Evolutionary conservation across 2,888 invertebrate genomes (phyloP).

Genomic region (Drosophila colorata): DNA sequence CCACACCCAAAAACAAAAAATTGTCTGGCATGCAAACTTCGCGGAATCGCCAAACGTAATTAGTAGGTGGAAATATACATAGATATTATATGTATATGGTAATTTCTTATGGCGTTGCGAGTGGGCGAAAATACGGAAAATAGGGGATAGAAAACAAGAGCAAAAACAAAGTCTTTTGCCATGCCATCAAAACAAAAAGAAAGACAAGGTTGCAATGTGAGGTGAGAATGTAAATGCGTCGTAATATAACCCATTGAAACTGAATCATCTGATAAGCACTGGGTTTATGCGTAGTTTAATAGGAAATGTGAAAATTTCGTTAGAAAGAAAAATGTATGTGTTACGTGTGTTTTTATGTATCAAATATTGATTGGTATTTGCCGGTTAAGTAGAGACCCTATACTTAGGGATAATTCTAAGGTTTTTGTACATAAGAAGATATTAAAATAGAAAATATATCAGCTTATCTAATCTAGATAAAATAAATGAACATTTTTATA

Average conservation of each 20-base stretch:
- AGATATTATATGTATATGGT: slow-evolving; percentile 6
- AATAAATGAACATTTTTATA: too few species aligned
- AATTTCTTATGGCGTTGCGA: slow-evolving; percentile 1
- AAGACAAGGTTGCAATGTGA: neutral
- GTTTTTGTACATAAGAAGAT: too few species aligned
- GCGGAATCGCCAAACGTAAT: slow-evolving; percentile 31
- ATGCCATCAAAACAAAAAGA: neutral
- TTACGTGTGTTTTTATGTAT: too few species aligned
- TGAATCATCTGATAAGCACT: slow-evolving; percentile 1
- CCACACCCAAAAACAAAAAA: slow-evolving; percentile 24
- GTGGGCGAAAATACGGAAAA: slow-evolving; percentile 6
- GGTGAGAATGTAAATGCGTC: slow-evolving; percentile 17
- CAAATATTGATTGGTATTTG: too few species aligned
- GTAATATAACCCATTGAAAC: neutral
- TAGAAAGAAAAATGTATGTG: neutral
- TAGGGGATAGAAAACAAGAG: neutral
- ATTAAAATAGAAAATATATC: too few species aligned
- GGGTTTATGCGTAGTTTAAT: neutral
- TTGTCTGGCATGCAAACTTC: slow-evolving; percentile 34
- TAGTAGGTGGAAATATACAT: slow-evolving; percentile 3
- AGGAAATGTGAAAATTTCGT: neutral
- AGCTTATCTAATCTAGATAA: too few species aligned
- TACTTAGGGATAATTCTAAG: too few species aligned
- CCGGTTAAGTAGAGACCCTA: too few species aligned
- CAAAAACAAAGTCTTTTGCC: neutral